Evolutionary conservation across 2,888 invertebrate genomes (phyloP), one percentile per base, ranked within the genome.

Genomic region (Rhaphigaster nebulosa): DNA sequence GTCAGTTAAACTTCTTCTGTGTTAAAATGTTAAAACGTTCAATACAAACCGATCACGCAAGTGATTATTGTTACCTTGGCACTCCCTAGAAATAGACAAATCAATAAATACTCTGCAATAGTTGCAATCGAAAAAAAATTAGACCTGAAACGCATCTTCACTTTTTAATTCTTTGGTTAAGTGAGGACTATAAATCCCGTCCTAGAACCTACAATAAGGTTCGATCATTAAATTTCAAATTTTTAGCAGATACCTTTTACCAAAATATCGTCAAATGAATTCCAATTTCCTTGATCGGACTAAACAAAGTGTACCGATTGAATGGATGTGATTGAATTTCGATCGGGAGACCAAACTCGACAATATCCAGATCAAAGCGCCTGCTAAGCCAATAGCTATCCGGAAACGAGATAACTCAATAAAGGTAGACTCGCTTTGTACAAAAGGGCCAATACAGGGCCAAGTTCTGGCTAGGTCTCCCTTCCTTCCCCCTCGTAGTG

Each of bases 401-500:
- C 38, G 70, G 38, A 76, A 76, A 76, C 20, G 34, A 76, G 70
- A 76, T 76, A 76, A 76, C 70, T 76, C 38, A 38, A 76, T 76
- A 38, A 76, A 76, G 20, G 10, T 76, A 20, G 38, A 38, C 34
- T 76, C 70, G 70, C 34, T 38, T 38, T 38, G 34, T 76, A 12
- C 29, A 65, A 65, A 65, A 29, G 65, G 29, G 70, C 70, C 70
- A 76, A 76, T 76, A 76, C 38, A 38, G 70, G 20, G 70, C 20
- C 34, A n/a, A 76, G 70, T 20, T 23, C 38, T 20, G 23, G 1
- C 34, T 6, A 76, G 70, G 65, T 65, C 2, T n/a, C 70, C 1
- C 34, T 23, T n/a, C 38, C 2, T n/a, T 38, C 1, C 34, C 38
- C 38, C 38, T 26, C 20, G 15, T 15, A 15, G 70, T 8, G 70